phyloP scores from a whole-genome alignment of 37 sponge, comb jelly and placozoan genomes.

The Geodia barretti region DNA sequence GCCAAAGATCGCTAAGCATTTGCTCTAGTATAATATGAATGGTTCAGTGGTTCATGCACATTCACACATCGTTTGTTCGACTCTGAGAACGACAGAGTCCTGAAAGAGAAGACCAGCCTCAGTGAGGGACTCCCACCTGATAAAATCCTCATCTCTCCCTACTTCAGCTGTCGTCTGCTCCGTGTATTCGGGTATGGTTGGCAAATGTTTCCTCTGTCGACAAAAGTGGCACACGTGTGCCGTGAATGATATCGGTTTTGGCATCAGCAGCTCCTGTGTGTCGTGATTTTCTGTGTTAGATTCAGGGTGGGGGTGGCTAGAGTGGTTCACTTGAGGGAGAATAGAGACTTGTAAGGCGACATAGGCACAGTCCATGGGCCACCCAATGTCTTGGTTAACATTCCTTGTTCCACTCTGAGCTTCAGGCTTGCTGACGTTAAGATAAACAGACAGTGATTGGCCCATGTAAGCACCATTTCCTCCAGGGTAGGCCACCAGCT shows the following conservation, averaged over 20 bases:
- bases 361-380: not conserved
- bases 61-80: not conserved
- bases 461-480: not conserved
- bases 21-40: too few relatives aligned
- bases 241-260: not conserved
- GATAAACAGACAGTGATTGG: not conserved
- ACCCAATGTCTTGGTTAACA: not conserved
- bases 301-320: not conserved
- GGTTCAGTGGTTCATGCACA: too few relatives aligned
- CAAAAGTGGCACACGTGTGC: not conserved
- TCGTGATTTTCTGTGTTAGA: too few relatives aligned
- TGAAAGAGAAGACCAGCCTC: not conserved
- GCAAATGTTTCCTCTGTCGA: not conserved
- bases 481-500: not conserved
- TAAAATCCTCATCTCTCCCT: not conserved
- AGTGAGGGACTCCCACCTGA: not conserved
- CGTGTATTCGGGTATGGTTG: not conserved
- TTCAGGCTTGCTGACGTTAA: not conserved
- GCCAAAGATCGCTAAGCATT: too few relatives aligned
- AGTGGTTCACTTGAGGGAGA: not conserved
- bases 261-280: not conserved
- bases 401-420: not conserved
- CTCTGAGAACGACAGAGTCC: not conserved
- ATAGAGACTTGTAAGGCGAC: not conserved
- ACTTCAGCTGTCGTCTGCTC: not conserved